Conservation (phyloP, 2,113 vertebrate species). For the Colaptes auratus region DNA sequence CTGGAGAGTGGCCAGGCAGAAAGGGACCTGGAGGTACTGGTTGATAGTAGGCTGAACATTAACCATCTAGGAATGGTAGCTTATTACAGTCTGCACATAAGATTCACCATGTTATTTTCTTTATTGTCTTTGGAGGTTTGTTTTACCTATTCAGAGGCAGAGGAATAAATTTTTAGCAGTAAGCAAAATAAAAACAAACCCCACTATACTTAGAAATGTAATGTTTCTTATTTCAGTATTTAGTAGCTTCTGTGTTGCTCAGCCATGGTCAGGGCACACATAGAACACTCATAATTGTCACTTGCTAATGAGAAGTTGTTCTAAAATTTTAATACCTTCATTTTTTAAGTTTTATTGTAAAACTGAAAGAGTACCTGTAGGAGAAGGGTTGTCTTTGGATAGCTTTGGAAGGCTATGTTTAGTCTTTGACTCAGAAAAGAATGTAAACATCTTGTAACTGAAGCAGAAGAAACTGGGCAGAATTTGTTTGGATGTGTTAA, state of each 20-base stretch:
- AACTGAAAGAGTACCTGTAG: not conserved
- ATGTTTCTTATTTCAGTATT: not conserved
- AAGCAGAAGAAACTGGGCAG: no score
- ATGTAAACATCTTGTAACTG: no score
- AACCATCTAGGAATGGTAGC: not conserved
- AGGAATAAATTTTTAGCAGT: not conserved
- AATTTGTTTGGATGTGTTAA: no score
- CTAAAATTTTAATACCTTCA: not conserved
- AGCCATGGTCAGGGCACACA: accelerated
- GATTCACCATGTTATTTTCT: not conserved
- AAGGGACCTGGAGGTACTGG: no score
- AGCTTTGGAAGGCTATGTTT: no score
- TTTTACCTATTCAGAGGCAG: not conserved
- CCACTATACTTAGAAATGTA: not conserved
- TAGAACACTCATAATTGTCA: not conserved
- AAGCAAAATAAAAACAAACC: not conserved
- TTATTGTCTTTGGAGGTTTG: not conserved
- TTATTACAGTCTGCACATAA: not conserved
- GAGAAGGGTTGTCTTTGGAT: no score
- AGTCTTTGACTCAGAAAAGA: no score
- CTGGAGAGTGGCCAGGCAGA: no score
- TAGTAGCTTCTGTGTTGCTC: not conserved
- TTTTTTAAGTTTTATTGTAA: not conserved
- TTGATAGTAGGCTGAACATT: no score
- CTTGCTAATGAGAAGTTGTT: not conserved